Evolutionary conservation across 2,113 vertebrate genomes (phyloP).

Genomic region (Rhea americana): DNA sequence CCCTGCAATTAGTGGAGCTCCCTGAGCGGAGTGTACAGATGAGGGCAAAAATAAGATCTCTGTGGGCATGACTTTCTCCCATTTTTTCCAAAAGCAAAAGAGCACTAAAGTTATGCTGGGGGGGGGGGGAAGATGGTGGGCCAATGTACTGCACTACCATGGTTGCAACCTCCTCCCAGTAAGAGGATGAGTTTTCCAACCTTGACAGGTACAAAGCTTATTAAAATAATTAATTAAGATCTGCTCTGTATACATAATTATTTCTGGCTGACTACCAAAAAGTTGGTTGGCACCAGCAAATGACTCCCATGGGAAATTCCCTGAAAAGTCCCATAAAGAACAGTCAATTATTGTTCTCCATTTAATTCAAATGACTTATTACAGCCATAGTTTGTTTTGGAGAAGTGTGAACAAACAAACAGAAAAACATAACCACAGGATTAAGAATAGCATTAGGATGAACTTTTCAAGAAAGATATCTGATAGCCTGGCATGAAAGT

Average conservation of each 20-base stretch:
- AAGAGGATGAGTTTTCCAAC: background rate
- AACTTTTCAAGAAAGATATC: background rate
- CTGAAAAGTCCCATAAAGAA: background rate
- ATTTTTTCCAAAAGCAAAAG: background rate
- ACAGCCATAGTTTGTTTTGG: background rate
- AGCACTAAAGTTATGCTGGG: background rate
- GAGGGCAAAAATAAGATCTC: background rate
- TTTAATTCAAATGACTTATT: background rate
- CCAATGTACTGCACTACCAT: background rate
- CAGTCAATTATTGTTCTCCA: background rate
- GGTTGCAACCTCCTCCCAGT: background rate
- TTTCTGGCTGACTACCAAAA: background rate
- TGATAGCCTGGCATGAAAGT: background rate
- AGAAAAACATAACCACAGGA: background rate
- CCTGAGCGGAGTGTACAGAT: accelerated
- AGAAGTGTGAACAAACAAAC: background rate
- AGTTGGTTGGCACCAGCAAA: background rate
- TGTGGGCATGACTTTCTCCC: background rate
- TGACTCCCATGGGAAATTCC: background rate
- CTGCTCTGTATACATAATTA: background rate
- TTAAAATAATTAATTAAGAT: background rate
- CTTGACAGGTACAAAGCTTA: background rate
- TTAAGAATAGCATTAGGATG: background rate
- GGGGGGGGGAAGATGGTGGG: background rate
- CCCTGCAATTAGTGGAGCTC: background rate